Percentiles rank a stretch among this genome's conserved stretches.
Evolutionary conservation across 2,113 vertebrate genomes (phyloP).

Genomic region (Paramisgurnus dabryanus): DNA sequence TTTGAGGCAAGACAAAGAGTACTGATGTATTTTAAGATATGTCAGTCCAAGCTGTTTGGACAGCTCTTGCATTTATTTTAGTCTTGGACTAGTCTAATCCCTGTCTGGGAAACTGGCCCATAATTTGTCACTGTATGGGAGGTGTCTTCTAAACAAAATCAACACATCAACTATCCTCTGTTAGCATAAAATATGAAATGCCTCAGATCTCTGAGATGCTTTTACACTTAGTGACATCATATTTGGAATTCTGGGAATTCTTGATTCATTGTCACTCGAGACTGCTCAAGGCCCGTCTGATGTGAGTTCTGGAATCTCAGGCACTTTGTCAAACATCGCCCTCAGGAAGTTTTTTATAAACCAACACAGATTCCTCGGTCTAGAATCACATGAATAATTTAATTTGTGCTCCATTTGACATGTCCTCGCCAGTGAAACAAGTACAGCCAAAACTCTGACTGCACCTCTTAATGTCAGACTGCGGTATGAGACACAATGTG

Average conservation of each 20-base stretch:
- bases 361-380: not conserved
- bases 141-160: too few relatives aligned
- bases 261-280: not conserved
- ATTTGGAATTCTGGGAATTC: constrained; percentile 38
- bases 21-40: too few relatives aligned
- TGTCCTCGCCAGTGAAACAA: not conserved
- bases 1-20: too few relatives aligned
- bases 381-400: not conserved
- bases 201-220: not conserved
- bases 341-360: not conserved
- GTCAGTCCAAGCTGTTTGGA: too few relatives aligned
- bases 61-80: too few relatives aligned
- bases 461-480: not conserved
- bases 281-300: not conserved
- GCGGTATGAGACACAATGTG: not conserved
- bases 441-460: not conserved
- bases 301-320: not conserved
- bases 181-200: not conserved
- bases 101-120: too few relatives aligned
- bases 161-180: too few relatives aligned
- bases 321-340: not conserved
- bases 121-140: too few relatives aligned
- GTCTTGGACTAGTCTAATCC: too few relatives aligned
- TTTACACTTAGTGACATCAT: not conserved
- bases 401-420: not conserved